phyloP scores from a whole-genome alignment of 1,140 invertebrate genomes.

The Luehdorfia chinensis region DNA sequence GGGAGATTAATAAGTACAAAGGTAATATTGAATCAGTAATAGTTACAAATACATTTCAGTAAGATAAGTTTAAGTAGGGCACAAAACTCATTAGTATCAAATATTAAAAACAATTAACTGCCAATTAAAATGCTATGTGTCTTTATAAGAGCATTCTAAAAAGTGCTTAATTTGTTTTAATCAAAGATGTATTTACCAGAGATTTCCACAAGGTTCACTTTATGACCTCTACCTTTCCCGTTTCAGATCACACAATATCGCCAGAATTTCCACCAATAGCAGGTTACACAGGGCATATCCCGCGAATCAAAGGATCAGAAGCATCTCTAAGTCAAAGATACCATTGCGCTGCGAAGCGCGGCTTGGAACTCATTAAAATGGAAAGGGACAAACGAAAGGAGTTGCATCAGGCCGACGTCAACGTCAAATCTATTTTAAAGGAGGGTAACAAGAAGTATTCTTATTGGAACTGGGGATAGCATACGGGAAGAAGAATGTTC shows the following conservation, averaged over 20 bases:
- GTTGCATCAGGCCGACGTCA: conserved; percentile 51
- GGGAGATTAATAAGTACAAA: conserved; percentile 76
- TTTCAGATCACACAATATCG: conserved; percentile 81
- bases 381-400: conserved; percentile 76
- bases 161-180: too few species aligned
- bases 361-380: conserved; percentile 79
- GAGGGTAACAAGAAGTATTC: conserved; percentile 66
- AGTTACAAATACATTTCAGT: too few species aligned
- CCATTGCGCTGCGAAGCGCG: conserved; percentile 81
- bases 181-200: too few species aligned
- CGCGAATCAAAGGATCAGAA: conserved; percentile 81
- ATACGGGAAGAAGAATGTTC: conserved; percentile 77
- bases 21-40: conserved; percentile 52
- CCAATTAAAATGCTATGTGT: too few species aligned
- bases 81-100: too few species aligned
- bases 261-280: conserved; percentile 84
- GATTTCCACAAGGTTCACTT: neutral
- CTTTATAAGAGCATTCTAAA: too few species aligned
- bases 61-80: too few species aligned
- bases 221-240: conserved; percentile 1
- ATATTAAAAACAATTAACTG: too few species aligned
- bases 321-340: conserved; percentile 83
- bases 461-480: conserved; percentile 76
- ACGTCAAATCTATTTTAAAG: conserved; percentile 61
- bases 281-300: conserved; percentile 85